Conservation (phyloP, 2,113 vertebrate species). For the Turdus rufiventris region DNA sequence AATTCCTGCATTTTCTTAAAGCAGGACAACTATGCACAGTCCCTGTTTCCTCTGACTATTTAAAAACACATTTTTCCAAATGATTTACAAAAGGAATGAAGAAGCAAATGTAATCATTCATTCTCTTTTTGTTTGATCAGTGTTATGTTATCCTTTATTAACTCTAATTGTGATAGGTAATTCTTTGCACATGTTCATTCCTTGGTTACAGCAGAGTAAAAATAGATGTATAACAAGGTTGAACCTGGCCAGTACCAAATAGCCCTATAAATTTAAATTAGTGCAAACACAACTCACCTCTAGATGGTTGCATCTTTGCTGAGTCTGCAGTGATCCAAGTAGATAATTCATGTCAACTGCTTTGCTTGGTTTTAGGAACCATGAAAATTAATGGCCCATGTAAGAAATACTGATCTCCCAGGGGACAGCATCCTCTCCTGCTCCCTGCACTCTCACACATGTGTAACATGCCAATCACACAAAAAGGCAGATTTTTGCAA, state of each 20-base stretch:
- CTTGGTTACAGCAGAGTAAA: neutral
- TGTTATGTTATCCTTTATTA: constrained; percentile 38
- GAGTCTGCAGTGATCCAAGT: neutral
- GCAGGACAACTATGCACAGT: neutral
- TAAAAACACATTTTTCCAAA: neutral
- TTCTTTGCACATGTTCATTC: constrained; percentile 47
- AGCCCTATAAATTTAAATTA: constrained; percentile 28
- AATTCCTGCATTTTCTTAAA: neutral
- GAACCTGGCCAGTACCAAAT: neutral
- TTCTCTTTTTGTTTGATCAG: constrained; percentile 16
- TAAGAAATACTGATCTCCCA: neutral
- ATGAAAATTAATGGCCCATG: neutral
- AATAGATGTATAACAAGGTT: neutral
- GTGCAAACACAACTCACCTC: constrained; percentile 1
- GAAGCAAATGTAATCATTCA: neutral
- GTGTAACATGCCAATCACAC: neutral
- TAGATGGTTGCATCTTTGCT: constrained; percentile 26
- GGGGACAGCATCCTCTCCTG: neutral
- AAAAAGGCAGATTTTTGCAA: neutral
- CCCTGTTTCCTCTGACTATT: neutral
- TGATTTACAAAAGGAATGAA: neutral
- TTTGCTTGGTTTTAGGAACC: neutral
- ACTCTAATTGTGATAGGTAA: neutral
- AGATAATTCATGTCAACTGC: neutral
- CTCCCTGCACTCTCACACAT: neutral